phyloP scores from a whole-genome alignment of 2,888 invertebrate genomes.

The Machimus atricapillus region DNA sequence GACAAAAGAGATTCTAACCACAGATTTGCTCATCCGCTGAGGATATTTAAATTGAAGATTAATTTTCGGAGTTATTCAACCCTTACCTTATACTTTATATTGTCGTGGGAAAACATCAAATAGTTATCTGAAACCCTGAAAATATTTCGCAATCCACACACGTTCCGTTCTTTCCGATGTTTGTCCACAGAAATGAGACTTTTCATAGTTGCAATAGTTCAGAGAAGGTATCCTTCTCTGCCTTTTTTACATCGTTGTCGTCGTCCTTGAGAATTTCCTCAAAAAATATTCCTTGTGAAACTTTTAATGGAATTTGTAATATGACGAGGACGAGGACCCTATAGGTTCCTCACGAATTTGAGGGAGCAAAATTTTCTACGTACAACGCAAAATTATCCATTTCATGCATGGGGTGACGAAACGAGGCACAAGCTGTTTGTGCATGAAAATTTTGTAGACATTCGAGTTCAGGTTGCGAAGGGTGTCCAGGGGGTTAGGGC shows the following conservation, averaged over 20 bases:
- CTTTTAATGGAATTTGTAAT: not conserved
- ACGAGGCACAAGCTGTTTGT: not conserved
- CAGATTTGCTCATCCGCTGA: not conserved
- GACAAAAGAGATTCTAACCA: not conserved
- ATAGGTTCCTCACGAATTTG: not conserved
- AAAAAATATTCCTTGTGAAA: not conserved
- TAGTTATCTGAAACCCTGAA: not conserved
- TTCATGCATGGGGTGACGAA: not conserved
- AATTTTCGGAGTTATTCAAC: not conserved
- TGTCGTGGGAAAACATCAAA: not conserved
- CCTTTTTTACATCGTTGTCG: not conserved
- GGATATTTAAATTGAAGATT: not conserved
- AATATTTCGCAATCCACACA: not conserved
- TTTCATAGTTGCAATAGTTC: not conserved
- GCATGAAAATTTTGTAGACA: not conserved
- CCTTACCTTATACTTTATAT: not conserved
- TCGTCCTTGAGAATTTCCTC: not conserved
- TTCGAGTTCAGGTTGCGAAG: not conserved
- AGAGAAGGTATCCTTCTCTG: not conserved
- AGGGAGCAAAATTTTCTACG: not conserved
- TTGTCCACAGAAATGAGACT: not conserved
- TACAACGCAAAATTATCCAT: not conserved
- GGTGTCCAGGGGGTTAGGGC: not conserved
- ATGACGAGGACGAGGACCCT: not conserved
- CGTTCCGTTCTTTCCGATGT: not conserved